A percentile compares a stretch with the other conserved stretches of the same genome.
Evolutionary conservation across 2,113 vertebrate species (phyloP).

Genomic region (Aramus guarauna): DNA sequence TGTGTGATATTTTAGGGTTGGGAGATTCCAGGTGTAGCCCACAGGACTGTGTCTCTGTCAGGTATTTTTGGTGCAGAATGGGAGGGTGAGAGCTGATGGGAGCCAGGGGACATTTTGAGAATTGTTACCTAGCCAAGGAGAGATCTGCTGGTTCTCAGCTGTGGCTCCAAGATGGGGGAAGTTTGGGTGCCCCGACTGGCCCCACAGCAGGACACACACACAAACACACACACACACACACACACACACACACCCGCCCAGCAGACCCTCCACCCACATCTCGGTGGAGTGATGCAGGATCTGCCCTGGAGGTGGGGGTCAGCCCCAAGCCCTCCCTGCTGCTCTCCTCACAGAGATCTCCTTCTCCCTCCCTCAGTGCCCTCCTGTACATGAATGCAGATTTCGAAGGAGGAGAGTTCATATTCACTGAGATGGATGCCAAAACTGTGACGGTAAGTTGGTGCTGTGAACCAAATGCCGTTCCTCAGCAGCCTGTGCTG

Average conservation of each 20-base stretch:
- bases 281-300: neutral
- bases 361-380: constrained; percentile 72
- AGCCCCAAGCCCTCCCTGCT: neutral
- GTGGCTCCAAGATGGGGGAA: neutral
- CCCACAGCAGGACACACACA: neutral
- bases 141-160: neutral
- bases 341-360: neutral
- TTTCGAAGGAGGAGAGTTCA: constrained; percentile 96
- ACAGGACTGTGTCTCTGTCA: neutral
- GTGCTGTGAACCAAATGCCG: neutral
- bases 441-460: constrained; percentile 92
- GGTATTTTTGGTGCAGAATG: neutral
- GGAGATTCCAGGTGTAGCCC: neutral
- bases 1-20: neutral
- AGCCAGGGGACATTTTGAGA: neutral
- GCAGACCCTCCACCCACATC: fast-evolving
- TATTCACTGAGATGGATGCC: constrained; percentile 97
- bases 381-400: constrained; percentile 94
- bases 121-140: neutral
- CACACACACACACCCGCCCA: fast-evolving
- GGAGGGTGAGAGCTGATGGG: neutral
- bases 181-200: neutral
- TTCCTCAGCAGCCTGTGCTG: neutral
- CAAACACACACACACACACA: too few species aligned
- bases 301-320: neutral